phyloP scores from a whole-genome alignment of 1,140 invertebrate genomes.

The Arctopsyche grandis region DNA sequence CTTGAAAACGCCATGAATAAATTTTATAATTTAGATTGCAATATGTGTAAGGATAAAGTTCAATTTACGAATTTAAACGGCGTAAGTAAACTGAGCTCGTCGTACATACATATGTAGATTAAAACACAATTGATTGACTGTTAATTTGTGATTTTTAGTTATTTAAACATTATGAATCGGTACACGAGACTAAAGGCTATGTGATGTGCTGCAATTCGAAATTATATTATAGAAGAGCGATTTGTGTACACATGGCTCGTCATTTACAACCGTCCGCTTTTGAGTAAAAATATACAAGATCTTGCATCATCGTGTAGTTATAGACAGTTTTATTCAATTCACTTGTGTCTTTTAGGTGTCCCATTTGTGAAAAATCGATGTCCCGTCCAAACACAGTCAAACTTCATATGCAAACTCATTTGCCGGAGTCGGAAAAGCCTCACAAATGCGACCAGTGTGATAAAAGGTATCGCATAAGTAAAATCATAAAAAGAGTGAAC shows the following conservation, averaged over 20 bases:
- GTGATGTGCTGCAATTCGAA: constrained; percentile 45
- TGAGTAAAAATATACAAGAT: constrained; percentile 33
- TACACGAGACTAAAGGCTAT: constrained; percentile 44
- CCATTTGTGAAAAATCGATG: constrained; percentile 48
- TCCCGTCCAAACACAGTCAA: constrained; percentile 29
- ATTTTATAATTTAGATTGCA: constrained; percentile 46
- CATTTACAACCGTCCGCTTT: constrained; percentile 49
- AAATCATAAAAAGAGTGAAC: neutral
- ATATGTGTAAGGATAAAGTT: constrained; percentile 2
- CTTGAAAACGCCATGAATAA: constrained; percentile 30
- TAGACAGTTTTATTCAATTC: neutral
- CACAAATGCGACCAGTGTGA: constrained; percentile 49
- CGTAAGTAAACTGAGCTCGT: neutral
- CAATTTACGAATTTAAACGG: constrained; percentile 33
- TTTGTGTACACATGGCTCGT: constrained; percentile 47
- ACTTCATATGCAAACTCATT: constrained; percentile 49
- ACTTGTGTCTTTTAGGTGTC: constrained; percentile 35
- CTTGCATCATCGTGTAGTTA: neutral
- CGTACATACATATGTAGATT: neutral
- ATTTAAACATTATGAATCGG: constrained; percentile 39
- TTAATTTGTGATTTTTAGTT: constrained; percentile 36
- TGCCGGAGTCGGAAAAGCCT: constrained; percentile 40
- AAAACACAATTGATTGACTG: too few relatives aligned
- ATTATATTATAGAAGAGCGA: constrained; percentile 31
- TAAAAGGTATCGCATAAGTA: constrained; percentile 32